Conservation (phyloP, 2,888 invertebrate species). For the Epinotia nisella region DNA sequence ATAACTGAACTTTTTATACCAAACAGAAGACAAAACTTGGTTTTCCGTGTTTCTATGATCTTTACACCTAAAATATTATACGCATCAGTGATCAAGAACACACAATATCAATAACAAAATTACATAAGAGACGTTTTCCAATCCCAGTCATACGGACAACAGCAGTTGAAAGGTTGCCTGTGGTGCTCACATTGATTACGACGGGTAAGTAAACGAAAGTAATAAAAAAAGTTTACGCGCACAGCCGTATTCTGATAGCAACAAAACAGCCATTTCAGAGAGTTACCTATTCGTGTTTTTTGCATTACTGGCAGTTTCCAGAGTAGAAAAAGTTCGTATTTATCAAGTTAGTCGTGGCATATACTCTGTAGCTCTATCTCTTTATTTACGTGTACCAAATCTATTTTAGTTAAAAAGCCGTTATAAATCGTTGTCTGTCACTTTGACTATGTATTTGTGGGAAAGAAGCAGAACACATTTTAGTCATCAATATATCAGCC, state of each 20-base stretch:
- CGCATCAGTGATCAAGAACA: neutral
- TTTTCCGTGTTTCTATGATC: neutral
- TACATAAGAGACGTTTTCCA: slow-evolving; percentile 7
- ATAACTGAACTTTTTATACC: no score
- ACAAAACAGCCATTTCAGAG: neutral
- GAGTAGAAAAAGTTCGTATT: neutral
- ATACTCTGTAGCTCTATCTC: no score
- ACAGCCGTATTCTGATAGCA: slow-evolving; percentile 21
- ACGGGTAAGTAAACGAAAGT: slow-evolving; percentile 35
- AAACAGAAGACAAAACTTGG: no score
- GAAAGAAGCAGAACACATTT: no score
- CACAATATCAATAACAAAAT: slow-evolving; percentile 4
- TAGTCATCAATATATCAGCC: no score
- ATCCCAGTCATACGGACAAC: slow-evolving; percentile 2
- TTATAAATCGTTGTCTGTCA: no score
- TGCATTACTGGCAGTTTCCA: neutral
- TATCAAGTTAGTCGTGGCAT: neutral
- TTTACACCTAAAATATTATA: neutral
- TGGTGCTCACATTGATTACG: slow-evolving; percentile 39
- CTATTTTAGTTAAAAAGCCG: no score
- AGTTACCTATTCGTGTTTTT: neutral
- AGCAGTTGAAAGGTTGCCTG: slow-evolving; percentile 12
- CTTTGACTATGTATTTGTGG: no score
- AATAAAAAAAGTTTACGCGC: slow-evolving; percentile 24
- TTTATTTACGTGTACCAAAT: no score